These are phyloP conservation scores for Erpornis zantholeuca DNA, from an alignment of 2,113 vertebrate genomes.

Conservation along the genomic window DNA sequence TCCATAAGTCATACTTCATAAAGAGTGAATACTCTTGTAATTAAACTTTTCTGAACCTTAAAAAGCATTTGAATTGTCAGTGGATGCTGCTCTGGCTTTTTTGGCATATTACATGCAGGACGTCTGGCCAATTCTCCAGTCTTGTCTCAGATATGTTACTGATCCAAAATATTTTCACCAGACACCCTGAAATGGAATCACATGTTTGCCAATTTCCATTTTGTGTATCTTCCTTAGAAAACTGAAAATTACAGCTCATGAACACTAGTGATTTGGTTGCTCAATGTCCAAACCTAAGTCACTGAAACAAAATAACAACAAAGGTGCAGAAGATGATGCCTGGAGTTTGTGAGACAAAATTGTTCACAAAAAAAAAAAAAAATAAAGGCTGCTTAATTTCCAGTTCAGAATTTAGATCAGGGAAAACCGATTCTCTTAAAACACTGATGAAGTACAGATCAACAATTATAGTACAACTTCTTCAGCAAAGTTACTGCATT, in stretches of 20 bases:
- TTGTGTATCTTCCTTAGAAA: slow-evolving; percentile 71
- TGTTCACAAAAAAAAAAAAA: background rate
- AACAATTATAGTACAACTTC: background rate
- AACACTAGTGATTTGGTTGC: background rate
- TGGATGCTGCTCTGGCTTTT: slow-evolving; percentile 28
- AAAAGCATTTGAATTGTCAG: slow-evolving; percentile 32
- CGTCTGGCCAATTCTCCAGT: slow-evolving; percentile 64
- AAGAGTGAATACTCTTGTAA: slow-evolving; percentile 46
- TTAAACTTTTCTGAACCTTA: slow-evolving; percentile 26
- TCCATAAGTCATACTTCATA: slow-evolving; percentile 26
- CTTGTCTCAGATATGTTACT: slow-evolving; percentile 69
- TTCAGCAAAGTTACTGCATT: background rate
- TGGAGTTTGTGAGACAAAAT: background rate
- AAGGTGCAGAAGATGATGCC: background rate
- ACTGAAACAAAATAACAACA: slow-evolving; percentile 4
- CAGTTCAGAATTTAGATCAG: background rate
- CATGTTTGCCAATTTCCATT: slow-evolving; percentile 71
- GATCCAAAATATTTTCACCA: slow-evolving; percentile 76
- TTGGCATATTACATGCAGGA: slow-evolving; percentile 46
- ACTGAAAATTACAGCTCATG: slow-evolving; percentile 44
- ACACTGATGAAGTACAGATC: background rate
- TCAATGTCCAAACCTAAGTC: background rate
- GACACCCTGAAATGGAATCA: slow-evolving; percentile 69
- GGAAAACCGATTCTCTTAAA: background rate
- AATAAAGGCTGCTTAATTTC: background rate